Conservation (phyloP, 2,888 invertebrate genomes). For the Calameuta pallipes region DNA sequence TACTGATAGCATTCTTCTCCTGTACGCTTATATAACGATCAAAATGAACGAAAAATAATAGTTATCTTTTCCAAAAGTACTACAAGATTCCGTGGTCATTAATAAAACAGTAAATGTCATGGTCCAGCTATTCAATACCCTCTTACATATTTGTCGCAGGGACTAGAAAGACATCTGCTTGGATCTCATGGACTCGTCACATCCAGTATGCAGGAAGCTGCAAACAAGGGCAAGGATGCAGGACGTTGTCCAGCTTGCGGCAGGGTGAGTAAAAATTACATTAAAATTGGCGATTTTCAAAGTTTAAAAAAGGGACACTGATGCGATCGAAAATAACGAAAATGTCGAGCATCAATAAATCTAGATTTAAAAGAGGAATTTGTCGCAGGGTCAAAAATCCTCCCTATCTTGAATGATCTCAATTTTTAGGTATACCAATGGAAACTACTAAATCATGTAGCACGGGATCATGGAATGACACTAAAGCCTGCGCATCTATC, state of each 20-base stretch:
- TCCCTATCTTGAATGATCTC: conserved; percentile 7
- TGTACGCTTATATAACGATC: too few species aligned
- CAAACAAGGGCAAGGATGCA: conserved; percentile 93
- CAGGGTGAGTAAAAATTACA: conserved; percentile 74
- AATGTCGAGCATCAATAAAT: not conserved
- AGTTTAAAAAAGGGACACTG: not conserved
- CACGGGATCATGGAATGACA: conserved; percentile 90
- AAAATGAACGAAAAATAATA: not conserved
- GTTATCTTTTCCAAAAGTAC: too few species aligned
- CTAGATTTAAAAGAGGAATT: not conserved
- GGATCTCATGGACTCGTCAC: conserved; percentile 96
- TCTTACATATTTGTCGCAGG: conserved; percentile 69
- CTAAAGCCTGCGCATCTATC: conserved; percentile 93
- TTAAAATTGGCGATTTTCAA: not conserved
- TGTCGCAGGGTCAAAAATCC: not conserved
- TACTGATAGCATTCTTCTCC: too few species aligned
- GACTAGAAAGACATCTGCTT: conserved; percentile 92
- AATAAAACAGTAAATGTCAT: too few species aligned
- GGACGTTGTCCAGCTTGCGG: conserved; percentile 96
- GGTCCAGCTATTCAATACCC: too few species aligned
- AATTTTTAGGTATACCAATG: conserved; percentile 86
- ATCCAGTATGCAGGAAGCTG: conserved; percentile 95
- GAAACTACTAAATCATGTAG: conserved; percentile 92
- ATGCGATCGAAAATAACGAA: too few species aligned
- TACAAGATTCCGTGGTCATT: too few species aligned